Evolutionary conservation across 2,888 invertebrate species (phyloP), one percentile per base, ranked within the genome.

Genomic region (Mythimna vitellina): DNA sequence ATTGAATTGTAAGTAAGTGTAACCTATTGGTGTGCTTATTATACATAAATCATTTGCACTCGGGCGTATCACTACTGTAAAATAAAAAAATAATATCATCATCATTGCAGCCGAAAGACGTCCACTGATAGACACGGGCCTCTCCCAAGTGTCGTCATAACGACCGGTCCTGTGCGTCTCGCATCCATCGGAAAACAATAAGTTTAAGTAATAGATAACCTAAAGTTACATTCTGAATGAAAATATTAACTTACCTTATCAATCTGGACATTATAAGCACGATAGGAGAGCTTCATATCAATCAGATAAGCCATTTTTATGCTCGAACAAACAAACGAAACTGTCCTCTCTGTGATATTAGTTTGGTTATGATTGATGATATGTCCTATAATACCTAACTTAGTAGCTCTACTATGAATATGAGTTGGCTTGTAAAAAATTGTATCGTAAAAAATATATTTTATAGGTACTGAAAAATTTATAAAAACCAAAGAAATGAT

Each of bases 311-410:
- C 60, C 17, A 22, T 66, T 69, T 68, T 82, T 79, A 56, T 72
- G 42, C 64, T 22, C 4, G 53, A 78, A 62, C 56, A 81, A 78
- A 79, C 78, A 82, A 67, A 78, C 66, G 53, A 9, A 57, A 73
- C 69, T 63, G 73, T 78, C 66, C 73, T 80, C 51, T 79, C 53
- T 42, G 25, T 65, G 35, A 69, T 82, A 80, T 80, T 82, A 82
- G 65, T 78, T 66, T 49, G 60, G 58, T 14, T 62, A 69, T 82
- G 82, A 80, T 72, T 71, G 80, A 81, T 83, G 53, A 69, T 29
- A 29, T 80, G 54, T 65, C 66, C 25, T 35, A 35, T 66, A 56
- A 66, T 53, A 65, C n/a, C 22, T 46, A 70, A 64, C 53, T 54
- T 56, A 53, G 54, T 35, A 54, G 8, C 7, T 51, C 14, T 12